phyloP scores from a whole-genome alignment of 2,113 vertebrate species.

The Pristiophorus japonicus region DNA sequence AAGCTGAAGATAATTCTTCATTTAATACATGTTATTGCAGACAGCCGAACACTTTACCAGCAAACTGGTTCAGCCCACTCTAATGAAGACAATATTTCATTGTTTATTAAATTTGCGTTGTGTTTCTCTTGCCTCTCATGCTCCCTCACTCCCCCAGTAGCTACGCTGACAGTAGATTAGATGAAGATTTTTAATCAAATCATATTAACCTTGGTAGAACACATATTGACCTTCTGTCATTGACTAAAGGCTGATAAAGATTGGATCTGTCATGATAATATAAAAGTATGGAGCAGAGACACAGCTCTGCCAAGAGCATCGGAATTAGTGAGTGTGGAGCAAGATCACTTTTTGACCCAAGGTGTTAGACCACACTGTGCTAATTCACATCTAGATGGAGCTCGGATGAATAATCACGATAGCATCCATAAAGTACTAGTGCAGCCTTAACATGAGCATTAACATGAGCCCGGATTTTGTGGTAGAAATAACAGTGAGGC shows the following conservation, averaged over 20 bases:
- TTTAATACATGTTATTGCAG: neutral
- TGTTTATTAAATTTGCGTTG: neutral
- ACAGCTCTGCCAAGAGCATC: neutral
- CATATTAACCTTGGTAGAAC: constrained; percentile 29
- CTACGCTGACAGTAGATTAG: constrained; percentile 23
- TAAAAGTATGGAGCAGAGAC: neutral
- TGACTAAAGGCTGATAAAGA: neutral
- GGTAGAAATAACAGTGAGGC: no score
- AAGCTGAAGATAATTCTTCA: neutral
- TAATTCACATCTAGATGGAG: neutral
- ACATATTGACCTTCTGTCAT: constrained; percentile 31
- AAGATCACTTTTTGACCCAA: neutral
- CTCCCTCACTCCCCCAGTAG: constrained; percentile 11
- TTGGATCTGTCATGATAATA: neutral
- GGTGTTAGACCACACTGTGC: neutral
- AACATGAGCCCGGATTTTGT: no score
- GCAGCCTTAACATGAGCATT: no score
- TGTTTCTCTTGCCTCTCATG: neutral
- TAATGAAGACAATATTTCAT: constrained; percentile 29
- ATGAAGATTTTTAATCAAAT: constrained; percentile 32
- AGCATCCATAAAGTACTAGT: no score
- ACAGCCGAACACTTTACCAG: neutral
- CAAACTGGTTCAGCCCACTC: neutral
- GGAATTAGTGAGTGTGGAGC: neutral
- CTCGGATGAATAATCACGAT: no score